Conservation (phyloP, 2,797 vertebrate species). For the Rhadinocentrus ornatus region DNA sequence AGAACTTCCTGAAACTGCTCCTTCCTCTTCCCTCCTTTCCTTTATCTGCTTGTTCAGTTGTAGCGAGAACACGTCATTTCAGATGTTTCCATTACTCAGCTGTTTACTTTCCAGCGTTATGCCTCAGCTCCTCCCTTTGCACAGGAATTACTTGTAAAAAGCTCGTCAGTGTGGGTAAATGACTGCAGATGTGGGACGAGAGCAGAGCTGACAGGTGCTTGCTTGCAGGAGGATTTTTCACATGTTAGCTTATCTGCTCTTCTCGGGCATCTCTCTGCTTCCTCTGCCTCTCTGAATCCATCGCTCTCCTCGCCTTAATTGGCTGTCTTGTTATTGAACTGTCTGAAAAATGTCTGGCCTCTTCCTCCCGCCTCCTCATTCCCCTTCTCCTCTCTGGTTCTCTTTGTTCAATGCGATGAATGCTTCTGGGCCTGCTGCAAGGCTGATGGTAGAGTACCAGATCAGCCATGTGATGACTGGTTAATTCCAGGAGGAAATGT, state of each 20-base stretch:
- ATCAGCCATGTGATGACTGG: constrained; percentile 53
- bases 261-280: background rate
- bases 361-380: constrained; percentile 4
- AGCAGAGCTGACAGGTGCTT: constrained; percentile 49
- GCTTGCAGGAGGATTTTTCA: constrained; percentile 20
- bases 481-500: constrained; percentile 71
- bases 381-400: constrained; percentile 17
- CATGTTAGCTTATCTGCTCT: constrained; percentile 8
- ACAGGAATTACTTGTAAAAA: constrained; percentile 27
- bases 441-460: constrained; percentile 45
- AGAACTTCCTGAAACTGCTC: background rate
- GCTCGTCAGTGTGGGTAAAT: constrained; percentile 31
- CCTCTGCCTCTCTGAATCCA: constrained; percentile 32
- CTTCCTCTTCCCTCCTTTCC: background rate
- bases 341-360: constrained; percentile 15
- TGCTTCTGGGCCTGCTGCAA: constrained; percentile 31
- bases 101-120: constrained; percentile 10
- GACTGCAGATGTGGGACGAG: constrained; percentile 10
- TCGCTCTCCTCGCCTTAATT: constrained; percentile 52
- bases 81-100: constrained; percentile 37
- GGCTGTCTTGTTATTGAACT: constrained; percentile 41
- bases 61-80: constrained; percentile 22
- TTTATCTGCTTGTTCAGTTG: background rate
- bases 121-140: constrained; percentile 13
- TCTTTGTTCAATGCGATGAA: constrained; percentile 56